A percentile compares a stretch with the other conserved stretches of the same genome.
These are phyloP conservation scores for Antechinus stuartii DNA, from an alignment of 2,113 vertebrate species.

Conservation along the genomic window DNA sequence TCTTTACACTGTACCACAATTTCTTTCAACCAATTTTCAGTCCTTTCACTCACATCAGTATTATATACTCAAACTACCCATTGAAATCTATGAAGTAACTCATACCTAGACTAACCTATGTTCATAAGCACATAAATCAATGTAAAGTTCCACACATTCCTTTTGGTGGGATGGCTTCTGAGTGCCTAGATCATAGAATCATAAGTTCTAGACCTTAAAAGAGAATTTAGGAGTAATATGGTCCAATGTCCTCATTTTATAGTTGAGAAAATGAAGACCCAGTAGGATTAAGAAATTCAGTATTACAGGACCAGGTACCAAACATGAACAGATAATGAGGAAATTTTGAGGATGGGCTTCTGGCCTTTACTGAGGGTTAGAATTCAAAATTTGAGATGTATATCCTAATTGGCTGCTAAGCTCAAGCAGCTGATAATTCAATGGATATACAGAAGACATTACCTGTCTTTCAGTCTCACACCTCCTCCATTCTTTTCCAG, in stretches of 20 bases:
- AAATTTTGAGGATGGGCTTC: background rate
- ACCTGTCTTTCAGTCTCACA: background rate
- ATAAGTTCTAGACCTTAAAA: background rate
- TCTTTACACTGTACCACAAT: background rate
- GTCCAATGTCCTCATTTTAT: background rate
- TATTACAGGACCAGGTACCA: background rate
- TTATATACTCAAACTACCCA: background rate
- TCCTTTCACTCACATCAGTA: background rate
- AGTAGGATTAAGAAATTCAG: background rate
- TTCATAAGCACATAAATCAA: background rate
- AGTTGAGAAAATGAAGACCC: background rate
- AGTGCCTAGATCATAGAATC: background rate
- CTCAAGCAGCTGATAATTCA: background rate
- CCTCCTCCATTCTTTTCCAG: background rate
- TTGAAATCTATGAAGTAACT: background rate
- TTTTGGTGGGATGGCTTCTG: background rate
- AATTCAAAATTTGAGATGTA: background rate
- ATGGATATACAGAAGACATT: background rate
- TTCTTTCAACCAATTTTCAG: background rate
- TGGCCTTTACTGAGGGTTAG: background rate
- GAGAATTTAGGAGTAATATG: background rate
- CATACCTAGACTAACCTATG: background rate
- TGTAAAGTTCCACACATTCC: background rate
- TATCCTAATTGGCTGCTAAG: background rate
- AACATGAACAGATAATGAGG: background rate